Evolutionary conservation across 2,113 vertebrate genomes (phyloP).

Genomic region (Urocolius indicus): DNA sequence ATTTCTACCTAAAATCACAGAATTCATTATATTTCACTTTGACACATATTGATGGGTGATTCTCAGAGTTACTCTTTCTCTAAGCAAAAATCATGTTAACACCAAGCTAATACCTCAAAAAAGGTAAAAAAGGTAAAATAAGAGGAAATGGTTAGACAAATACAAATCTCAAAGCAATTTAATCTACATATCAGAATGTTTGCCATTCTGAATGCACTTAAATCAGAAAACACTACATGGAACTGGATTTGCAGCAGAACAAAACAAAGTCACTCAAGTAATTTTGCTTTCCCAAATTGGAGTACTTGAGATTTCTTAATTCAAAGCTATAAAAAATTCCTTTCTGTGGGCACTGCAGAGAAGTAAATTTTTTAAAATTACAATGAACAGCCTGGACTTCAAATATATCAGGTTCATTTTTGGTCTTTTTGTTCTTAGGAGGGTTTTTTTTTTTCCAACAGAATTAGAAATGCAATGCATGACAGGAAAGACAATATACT

Average conservation of each 20-base stretch:
- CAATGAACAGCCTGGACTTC: background rate
- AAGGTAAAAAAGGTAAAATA: slow-evolving; percentile 25
- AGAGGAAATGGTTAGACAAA: slow-evolving; percentile 5
- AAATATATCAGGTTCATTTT: background rate
- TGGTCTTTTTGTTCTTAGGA: background rate
- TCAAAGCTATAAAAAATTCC: background rate
- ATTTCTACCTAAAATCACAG: background rate
- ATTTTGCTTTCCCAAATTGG: background rate
- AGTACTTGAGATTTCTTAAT: slow-evolving; percentile 29
- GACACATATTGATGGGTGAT: background rate
- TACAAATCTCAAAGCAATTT: slow-evolving; percentile 11
- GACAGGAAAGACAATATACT: background rate
- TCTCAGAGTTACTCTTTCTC: background rate
- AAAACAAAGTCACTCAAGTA: background rate
- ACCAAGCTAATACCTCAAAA: too few relatives aligned
- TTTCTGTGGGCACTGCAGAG: background rate
- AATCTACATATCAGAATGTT: slow-evolving; percentile 26
- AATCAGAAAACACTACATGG: background rate
- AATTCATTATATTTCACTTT: slow-evolving; percentile 26
- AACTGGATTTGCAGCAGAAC: background rate
- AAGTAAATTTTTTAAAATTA: background rate
- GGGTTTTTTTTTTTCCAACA: background rate
- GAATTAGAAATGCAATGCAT: background rate
- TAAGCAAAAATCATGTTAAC: background rate
- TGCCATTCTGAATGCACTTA: background rate